phyloP scores from a whole-genome alignment of 1,140 invertebrate species.

The Glossosoma conforme region DNA sequence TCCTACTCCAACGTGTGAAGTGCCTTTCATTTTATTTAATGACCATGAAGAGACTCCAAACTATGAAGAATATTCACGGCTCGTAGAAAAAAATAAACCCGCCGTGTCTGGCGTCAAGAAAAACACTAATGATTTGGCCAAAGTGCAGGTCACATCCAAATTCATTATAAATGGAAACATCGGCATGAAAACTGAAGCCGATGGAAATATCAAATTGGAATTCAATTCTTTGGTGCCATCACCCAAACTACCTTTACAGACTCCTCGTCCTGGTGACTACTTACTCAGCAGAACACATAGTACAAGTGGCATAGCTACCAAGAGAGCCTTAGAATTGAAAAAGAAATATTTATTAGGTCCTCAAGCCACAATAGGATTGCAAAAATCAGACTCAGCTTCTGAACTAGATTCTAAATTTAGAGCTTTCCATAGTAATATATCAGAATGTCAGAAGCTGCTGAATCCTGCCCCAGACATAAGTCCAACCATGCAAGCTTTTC shows the following conservation, averaged over 20 bases:
- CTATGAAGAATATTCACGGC: background rate
- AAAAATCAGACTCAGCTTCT: conserved; percentile 80
- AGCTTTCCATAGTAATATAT: conserved; percentile 77
- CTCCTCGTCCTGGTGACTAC: conserved; percentile 64
- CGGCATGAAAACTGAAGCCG: conserved; percentile 10
- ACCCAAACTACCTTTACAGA: conserved; percentile 34
- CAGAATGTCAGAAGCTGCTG: conserved; percentile 81
- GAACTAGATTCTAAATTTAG: conserved; percentile 78
- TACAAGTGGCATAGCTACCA: conserved; percentile 79
- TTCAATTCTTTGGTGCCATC: conserved; percentile 6
- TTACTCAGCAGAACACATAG: conserved; percentile 74
- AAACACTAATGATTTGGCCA: conserved; percentile 13
- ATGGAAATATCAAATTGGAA: conserved; percentile 9
- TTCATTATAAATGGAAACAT: conserved; percentile 15
- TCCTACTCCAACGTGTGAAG: conserved; percentile 61
- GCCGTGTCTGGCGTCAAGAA: background rate
- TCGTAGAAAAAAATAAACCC: conserved; percentile 25
- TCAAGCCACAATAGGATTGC: conserved; percentile 55
- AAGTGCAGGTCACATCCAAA: conserved; percentile 16
- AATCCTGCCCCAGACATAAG: conserved; percentile 73
- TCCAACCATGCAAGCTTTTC: conserved; percentile 69
- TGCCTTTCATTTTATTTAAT: conserved; percentile 62
- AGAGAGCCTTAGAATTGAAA: conserved; percentile 78
- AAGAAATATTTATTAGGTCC: conserved; percentile 75
- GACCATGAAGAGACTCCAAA: conserved; percentile 37